phyloP scores from a whole-genome alignment of 2,888 invertebrate genomes.

The Margaritifera margaritifera region DNA sequence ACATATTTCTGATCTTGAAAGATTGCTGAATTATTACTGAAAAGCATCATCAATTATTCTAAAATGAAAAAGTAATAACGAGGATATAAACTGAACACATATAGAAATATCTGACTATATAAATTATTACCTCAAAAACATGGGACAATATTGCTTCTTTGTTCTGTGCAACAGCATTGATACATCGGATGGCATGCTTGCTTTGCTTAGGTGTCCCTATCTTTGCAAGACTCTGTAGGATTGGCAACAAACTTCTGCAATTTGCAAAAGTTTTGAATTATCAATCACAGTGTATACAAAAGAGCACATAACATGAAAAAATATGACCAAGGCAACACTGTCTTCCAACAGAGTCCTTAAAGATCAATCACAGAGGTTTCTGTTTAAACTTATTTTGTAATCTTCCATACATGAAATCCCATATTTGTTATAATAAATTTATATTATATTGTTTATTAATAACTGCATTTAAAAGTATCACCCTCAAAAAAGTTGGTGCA shows the following conservation, averaged over 20 bases:
- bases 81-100: background rate
- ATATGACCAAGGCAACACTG: background rate
- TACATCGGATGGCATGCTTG: constrained; percentile 95
- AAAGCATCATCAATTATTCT: too few species aligned
- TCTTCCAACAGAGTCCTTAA: background rate
- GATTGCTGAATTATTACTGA: too few species aligned
- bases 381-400: background rate
- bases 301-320: background rate
- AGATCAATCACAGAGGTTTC: background rate
- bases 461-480: too few species aligned
- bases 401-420: too few species aligned
- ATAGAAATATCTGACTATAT: background rate
- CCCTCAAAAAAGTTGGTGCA: too few species aligned
- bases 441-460: too few species aligned
- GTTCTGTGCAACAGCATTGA: constrained; percentile 74
- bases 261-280: background rate
- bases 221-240: constrained; percentile 90
- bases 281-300: background rate
- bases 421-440: too few species aligned
- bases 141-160: constrained; percentile 64
- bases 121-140: constrained; percentile 76
- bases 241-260: constrained; percentile 83
- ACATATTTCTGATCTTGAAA: too few species aligned
- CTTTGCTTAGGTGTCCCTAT: constrained; percentile 95
- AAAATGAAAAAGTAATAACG: background rate